Base-by-base conservation (phyloP, 2,888 invertebrate species). In the Nephrotoma appendiculata region DNA sequence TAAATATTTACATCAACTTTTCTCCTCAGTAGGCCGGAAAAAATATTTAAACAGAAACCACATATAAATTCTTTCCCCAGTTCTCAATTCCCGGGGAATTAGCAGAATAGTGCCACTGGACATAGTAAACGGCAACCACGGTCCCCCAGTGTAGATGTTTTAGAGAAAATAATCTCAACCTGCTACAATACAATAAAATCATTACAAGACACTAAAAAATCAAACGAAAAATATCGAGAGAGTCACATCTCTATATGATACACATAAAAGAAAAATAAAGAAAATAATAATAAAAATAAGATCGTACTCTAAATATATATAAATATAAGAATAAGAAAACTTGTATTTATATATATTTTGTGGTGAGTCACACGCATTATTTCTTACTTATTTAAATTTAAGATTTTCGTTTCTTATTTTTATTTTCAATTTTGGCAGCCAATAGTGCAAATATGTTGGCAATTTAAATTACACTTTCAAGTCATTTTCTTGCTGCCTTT, bases 401-500 rank as follows among this genome's bases (percentile, higher is more conserved):
- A 42, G 57, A 42, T 86, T 86, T 15, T 52, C 52, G 15, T 52
- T 71, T 86, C 52, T 31, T 31, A 31, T 86, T 86, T 86, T 86
- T 86, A 48, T 42, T 71, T 52, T 57, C 71, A 43, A 15, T 83
- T 86, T 86, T 83, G 86, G 83, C 71, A 71, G 71, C 57, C 86
- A 43, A 71, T 71, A 86, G 86, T 86, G 86, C 85, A 85, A 85
- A 85, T 85, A 85, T 85, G 85, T 85, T 85, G 85, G 85, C 85
- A 85, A 85, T 85, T 85, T 85, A 85, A 85, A 85, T 85, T 85
- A 85, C 31, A 85, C 85, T 85, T 71, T 71, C 71, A 71, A 71
- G 71, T 71, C 71, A 71, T 71, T 71, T 71, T 71, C 71, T 71
- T 71, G 71, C 71, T 31, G 71, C 31, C 31, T 71, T 52, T 31